Conservation (phyloP, 2,113 vertebrate species). For the Tinamus guttatus region DNA sequence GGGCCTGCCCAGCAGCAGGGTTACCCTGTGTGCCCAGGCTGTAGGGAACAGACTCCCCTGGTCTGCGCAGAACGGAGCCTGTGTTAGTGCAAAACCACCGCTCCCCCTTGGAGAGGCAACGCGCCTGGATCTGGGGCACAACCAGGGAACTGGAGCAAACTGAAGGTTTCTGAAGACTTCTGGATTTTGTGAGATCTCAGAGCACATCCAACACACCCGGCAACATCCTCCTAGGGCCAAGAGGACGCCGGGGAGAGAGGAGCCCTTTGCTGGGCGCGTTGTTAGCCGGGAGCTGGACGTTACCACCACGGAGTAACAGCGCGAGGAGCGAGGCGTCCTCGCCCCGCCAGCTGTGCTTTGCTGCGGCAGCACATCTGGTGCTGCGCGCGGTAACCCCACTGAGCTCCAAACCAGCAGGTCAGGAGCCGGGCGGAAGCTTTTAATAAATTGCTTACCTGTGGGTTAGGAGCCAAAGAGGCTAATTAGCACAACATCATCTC, state of each 20-base stretch:
- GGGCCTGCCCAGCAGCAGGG: not conserved
- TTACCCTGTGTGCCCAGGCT: not conserved
- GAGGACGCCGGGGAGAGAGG: not conserved
- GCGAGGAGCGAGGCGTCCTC: not conserved
- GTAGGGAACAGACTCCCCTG: not conserved
- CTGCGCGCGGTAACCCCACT: constrained; percentile 14
- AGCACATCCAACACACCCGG: not conserved
- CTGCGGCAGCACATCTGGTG: constrained; percentile 65
- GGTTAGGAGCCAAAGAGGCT: constrained; percentile 27
- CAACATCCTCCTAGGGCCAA: constrained; percentile 15
- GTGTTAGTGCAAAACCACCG: not conserved
- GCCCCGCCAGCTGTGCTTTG: constrained; percentile 42
- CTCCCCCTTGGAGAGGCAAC: not conserved
- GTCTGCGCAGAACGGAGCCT: not conserved
- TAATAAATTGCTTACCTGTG: constrained; percentile 66
- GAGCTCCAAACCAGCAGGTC: constrained; percentile 65
- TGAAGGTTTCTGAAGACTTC: constrained; percentile 49
- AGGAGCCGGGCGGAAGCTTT: constrained; percentile 53
- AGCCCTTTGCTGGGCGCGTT: not conserved
- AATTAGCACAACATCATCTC: constrained; percentile 45
- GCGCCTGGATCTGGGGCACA: constrained; percentile 6
- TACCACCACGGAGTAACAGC: constrained; percentile 14
- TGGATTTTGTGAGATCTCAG: constrained; percentile 37
- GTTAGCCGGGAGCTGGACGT: not conserved
- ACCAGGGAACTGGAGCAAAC: constrained; percentile 6